Evolutionary conservation across 2,888 invertebrate genomes (phyloP), one percentile per base, ranked within the genome.

Genomic region (Gastracanthus pulcherrimus): DNA sequence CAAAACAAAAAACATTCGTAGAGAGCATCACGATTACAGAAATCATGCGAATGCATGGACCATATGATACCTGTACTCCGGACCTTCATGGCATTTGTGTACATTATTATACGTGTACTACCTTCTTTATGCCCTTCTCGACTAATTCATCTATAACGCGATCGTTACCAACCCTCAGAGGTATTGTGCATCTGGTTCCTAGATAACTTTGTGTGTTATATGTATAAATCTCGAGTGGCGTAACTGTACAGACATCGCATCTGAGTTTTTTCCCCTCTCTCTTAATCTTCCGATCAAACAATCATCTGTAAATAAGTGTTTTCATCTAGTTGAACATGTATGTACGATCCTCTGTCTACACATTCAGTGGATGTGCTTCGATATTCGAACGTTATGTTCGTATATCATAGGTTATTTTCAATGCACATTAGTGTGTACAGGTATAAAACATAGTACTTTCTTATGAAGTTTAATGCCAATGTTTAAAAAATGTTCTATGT

Each of bases 141-240:
- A 74, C 72, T 55, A 36, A 55, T 51, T 69, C 38, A 41, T 58
- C 45, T 71, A 16, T 9, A 64, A 62, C 58, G 48, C 75, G 70
- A 60, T 80, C 74, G 74, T 80, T 77, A 77, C 77, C 80, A 84
- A 85, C 31, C 85, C 85, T 84, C 82, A 82, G 83, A 90, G 87
- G 88, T 91, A 91, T 91, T 91, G 91, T 91, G 91, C 91, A 91
- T 89, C 87, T 91, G 91, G 91, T 90, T 91, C 89, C 86, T 88
- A 86, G 86, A 86, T 85, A 71, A 80, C 41, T 55, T 62, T 75
- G 45, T 77, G 64, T 77, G 75, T 74, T 41, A 13, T 66, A 29
- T 62, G 34, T 80, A 38, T 60, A 62, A 76, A 58, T 83, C 77
- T 80, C 75, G 82, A 81, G 82, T 87, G 85, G 86, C 87, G 86